These are phyloP conservation scores for Petrosia ficiformis DNA, from an alignment of 37 sponge, comb jelly and placozoan species.

Conservation along the genomic window DNA sequence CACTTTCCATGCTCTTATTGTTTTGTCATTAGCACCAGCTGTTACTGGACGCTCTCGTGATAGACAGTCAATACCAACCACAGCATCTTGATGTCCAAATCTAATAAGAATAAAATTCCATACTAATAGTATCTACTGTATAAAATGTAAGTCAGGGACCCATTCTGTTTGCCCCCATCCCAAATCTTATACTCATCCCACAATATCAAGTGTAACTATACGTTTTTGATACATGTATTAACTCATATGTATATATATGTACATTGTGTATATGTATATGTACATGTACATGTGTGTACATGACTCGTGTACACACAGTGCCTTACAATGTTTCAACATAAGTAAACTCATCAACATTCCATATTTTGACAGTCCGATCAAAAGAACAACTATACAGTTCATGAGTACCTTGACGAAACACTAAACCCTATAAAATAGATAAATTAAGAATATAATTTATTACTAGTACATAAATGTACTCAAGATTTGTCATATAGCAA, in stretches of 20 bases:
- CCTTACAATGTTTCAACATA: slow-evolving; percentile 96
- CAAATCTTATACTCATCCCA: too few species aligned
- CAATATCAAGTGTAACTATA: slow-evolving; percentile 6
- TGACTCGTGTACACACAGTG: too few species aligned
- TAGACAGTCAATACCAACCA: slow-evolving; percentile 90
- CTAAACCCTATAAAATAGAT: slow-evolving; percentile 67
- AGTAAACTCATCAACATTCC: slow-evolving; percentile 93
- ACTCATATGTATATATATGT: too few species aligned
- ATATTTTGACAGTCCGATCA: slow-evolving; percentile 93
- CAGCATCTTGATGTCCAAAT: slow-evolving; percentile 91
- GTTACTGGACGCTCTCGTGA: slow-evolving; percentile 85
- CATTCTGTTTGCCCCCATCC: too few species aligned
- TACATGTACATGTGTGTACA: too few species aligned
- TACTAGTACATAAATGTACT: too few species aligned
- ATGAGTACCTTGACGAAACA: slow-evolving; percentile 75
- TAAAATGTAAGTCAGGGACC: neutral
- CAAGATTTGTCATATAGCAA: too few species aligned
- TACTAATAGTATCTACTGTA: neutral
- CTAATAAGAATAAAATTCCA: slow-evolving; percentile 17
- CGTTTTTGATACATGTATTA: too few species aligned
- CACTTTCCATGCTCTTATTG: slow-evolving; percentile 88
- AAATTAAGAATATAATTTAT: neutral
- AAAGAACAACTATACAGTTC: slow-evolving; percentile 90
- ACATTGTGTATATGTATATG: too few species aligned
- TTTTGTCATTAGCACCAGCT: slow-evolving; percentile 82